phyloP scores from a whole-genome alignment of 1,140 invertebrate species.

The Goniozus legneri region DNA sequence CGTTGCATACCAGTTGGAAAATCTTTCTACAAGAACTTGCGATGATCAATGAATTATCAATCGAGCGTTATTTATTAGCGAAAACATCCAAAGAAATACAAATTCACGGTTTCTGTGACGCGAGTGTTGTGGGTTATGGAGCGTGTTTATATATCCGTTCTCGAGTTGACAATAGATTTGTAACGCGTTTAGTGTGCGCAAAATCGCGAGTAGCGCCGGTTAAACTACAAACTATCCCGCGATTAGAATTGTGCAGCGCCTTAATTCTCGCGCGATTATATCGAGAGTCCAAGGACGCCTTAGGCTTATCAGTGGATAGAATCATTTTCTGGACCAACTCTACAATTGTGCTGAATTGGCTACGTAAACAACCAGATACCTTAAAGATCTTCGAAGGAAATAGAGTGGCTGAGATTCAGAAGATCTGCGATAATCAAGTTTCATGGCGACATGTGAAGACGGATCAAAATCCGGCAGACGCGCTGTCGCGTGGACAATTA shows the following conservation, averaged over 20 bases:
- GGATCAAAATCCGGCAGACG: neutral
- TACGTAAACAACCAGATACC: neutral
- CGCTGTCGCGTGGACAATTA: neutral
- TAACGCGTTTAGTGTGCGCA: neutral
- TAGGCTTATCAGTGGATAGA: neutral
- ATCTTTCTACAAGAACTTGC: neutral
- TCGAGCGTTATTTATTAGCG: neutral
- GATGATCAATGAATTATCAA: neutral
- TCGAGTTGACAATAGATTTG: neutral
- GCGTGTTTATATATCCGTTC: neutral
- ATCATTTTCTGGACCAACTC: neutral
- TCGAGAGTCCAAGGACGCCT: neutral
- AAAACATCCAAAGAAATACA: neutral
- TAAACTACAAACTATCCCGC: neutral
- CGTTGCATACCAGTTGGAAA: neutral
- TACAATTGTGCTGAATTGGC: neutral
- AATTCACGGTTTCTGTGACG: constrained; percentile 12
- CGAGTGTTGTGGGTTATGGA: constrained; percentile 1
- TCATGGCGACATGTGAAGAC: neutral
- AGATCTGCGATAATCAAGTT: neutral
- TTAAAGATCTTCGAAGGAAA: neutral
- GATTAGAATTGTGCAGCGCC: neutral
- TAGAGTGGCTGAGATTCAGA: neutral
- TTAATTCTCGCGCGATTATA: neutral
- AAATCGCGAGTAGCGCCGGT: neutral